Percentiles rank a stretch among this genome's conserved stretches.
Conservation (phyloP, 2,113 vertebrate genomes). For the Halichoeres trimaculatus region DNA sequence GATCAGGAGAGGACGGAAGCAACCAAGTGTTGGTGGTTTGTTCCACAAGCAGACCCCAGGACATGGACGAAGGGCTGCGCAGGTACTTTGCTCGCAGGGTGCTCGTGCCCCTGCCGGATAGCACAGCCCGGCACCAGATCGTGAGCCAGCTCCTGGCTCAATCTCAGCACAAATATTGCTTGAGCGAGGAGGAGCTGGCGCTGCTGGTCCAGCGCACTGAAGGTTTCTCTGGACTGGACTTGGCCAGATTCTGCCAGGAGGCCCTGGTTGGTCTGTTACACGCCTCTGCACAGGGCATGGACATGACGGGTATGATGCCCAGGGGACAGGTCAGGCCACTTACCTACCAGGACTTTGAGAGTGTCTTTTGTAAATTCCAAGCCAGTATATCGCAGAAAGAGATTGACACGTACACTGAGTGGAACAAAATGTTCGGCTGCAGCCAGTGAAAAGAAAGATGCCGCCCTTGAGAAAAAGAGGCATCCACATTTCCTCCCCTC, state of each 20-base stretch:
- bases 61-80: conserved; percentile 95
- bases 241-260: conserved; percentile 96
- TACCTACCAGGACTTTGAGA: conserved; percentile 98
- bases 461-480: conserved; percentile 73
- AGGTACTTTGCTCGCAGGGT: conserved; percentile 96
- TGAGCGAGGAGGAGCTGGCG: conserved; percentile 96
- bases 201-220: conserved; percentile 96
- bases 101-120: conserved; percentile 94
- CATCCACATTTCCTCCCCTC: conserved; percentile 69
- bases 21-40: conserved; percentile 94
- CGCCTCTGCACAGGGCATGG: conserved; percentile 89
- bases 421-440: conserved; percentile 99
- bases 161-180: conserved; percentile 98
- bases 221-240: conserved; percentile 95
- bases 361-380: conserved; percentile 97
- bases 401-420: conserved; percentile 96
- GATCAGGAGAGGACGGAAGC: conserved; percentile 89
- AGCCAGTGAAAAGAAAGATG: conserved; percentile 88
- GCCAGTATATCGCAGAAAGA: conserved; percentile 98
- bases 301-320: conserved; percentile 94
- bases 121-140: conserved; percentile 93
- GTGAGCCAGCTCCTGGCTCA: conserved; percentile 95
- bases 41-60: conserved; percentile 96
- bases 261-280: conserved; percentile 92
- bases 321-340: conserved; percentile 92